Percentiles rank a stretch among this genome's conserved stretches.
These are phyloP conservation scores for Eupithecia tripunctaria DNA, from an alignment of 2,888 invertebrate species.

Conservation along the genomic window DNA sequence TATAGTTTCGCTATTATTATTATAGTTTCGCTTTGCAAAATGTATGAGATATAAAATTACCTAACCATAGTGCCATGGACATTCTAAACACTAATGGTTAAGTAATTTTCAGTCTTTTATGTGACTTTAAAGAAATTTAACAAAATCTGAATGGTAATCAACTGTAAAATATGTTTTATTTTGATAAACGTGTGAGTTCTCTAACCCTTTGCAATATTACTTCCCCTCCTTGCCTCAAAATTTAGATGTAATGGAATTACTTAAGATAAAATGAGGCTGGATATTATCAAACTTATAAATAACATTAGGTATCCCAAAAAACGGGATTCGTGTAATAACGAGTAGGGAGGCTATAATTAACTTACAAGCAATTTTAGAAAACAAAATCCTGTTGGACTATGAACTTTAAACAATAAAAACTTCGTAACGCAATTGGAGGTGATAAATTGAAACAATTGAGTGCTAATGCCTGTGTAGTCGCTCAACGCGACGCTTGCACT, in stretches of 20 bases:
- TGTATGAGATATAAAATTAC: too few relatives aligned
- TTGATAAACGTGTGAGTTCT: background rate
- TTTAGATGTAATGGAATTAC: background rate
- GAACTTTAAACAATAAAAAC: constrained; percentile 8
- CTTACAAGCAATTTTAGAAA: background rate
- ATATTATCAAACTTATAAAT: background rate
- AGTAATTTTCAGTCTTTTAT: background rate
- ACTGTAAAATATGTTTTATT: background rate
- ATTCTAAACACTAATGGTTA: background rate
- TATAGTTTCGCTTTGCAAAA: too few relatives aligned
- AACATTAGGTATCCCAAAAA: too few relatives aligned
- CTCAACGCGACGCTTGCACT: constrained; percentile 44
- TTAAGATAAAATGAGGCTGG: background rate
- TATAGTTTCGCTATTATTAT: too few relatives aligned
- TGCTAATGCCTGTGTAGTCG: constrained; percentile 37
- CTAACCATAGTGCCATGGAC: too few relatives aligned
- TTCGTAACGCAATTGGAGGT: constrained; percentile 28
- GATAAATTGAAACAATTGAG: constrained; percentile 46
- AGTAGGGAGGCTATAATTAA: background rate
- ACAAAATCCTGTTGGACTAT: background rate
- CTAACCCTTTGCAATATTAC: background rate
- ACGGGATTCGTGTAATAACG: background rate
- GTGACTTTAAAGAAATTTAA: background rate
- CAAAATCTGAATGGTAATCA: background rate
- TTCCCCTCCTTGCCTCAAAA: background rate